Base-by-base conservation (phyloP, 2,888 invertebrate genomes). In the Apoda limacodes region DNA sequence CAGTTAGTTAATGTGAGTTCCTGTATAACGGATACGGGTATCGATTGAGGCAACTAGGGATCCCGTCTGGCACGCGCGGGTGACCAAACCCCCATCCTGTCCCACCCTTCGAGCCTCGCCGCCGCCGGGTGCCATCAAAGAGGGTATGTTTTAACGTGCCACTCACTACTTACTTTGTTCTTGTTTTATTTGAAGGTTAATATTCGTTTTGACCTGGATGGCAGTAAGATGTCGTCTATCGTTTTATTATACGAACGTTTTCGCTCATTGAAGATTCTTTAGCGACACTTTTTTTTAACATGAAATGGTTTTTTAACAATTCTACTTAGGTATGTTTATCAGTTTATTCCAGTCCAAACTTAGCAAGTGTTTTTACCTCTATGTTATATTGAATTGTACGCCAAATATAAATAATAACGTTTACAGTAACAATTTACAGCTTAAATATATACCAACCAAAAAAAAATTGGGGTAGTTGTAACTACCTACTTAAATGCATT, bases 141-240 rank as follows among this genome's bases (percentile, higher is more conserved):
- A 68, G 63, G 60, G 59, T 59, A 60, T 55, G 55, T 60, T 65
- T 66, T 56, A 68, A 66, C 61, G 63, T 63, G 62, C 63, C 61
- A 60, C 60, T 68, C 63, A 56, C 60, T 63, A 65, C 37, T 43
- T 43, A 56, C 71, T 74, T 75, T 71, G 71, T 70, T 74, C 72
- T 72, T 72, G 69, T 76, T 75, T 71, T 65, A 67, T 76, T 76
- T 78, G 75, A 78, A 80, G 75, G 78, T 78, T 80, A 78, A 75
- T 69, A 65, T 66, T 61, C 57, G 57, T 64, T 67, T 60, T 61
- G 62, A 66, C 63, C 61, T 58, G 58, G 50, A 56, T 57, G 50
- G 56, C 53, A 50, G 43, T n/a, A n/a, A n/a, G 44, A 43, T 48
- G 46, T 38, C 41, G 37, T 40, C 35, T 46, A 35, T 28, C 31